Percentiles rank a stretch among this genome's conserved stretches.
Conservation (phyloP, 2,888 invertebrate genomes). For the Chrysolina haemoptera region DNA sequence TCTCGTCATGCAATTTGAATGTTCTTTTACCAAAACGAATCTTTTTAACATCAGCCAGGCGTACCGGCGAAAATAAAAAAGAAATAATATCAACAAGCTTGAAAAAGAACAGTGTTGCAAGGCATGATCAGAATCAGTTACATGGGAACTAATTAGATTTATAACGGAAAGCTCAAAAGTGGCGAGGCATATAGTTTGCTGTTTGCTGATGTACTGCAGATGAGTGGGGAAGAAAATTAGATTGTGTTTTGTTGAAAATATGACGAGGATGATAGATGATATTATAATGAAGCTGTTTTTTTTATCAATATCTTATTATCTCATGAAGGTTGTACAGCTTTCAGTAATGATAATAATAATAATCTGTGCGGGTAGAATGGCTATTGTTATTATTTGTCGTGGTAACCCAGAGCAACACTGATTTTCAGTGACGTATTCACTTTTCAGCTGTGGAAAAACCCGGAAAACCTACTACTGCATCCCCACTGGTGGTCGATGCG, state of each 20-base stretch:
- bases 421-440: too few species aligned
- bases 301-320: too few species aligned
- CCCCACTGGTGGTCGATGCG: too few species aligned
- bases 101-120: slow-evolving; percentile 25
- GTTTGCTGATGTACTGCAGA: not conserved
- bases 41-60: slow-evolving; percentile 4
- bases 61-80: slow-evolving; percentile 23
- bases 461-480: too few species aligned
- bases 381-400: too few species aligned
- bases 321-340: too few species aligned
- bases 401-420: too few species aligned
- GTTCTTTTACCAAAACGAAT: not conserved
- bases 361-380: too few species aligned
- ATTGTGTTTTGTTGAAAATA: not conserved
- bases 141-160: slow-evolving; percentile 39
- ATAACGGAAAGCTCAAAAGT: not conserved
- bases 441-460: too few species aligned
- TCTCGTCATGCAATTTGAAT: slow-evolving; percentile 2
- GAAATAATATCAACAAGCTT: slow-evolving; percentile 35
- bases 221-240: not conserved
- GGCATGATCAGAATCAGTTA: slow-evolving; percentile 38
- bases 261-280: not conserved
- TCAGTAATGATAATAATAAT: too few species aligned
- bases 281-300: not conserved
- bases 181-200: not conserved